phyloP scores from a whole-genome alignment of 2,113 vertebrate species.

The Scomber colias region DNA sequence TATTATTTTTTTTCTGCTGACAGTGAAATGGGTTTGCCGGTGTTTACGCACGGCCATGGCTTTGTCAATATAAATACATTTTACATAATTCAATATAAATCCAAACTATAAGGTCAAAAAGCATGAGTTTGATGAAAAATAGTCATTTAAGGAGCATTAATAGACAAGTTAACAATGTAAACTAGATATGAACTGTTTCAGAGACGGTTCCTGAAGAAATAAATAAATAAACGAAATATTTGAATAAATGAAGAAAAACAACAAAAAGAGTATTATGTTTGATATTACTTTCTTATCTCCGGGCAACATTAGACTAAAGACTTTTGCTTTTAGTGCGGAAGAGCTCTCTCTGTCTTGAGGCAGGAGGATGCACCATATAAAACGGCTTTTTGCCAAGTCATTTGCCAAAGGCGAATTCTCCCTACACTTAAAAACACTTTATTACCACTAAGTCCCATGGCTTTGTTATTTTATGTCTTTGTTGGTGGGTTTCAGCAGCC shows the following conservation, averaged over 20 bases:
- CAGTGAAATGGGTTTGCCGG: too few species aligned
- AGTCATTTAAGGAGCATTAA: neutral
- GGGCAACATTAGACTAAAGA: constrained; percentile 7
- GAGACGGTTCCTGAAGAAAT: neutral
- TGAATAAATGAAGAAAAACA: too few species aligned
- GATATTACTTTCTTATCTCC: neutral
- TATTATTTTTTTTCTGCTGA: neutral
- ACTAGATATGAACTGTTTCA: neutral
- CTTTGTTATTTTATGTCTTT: constrained; percentile 59
- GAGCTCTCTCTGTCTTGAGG: constrained; percentile 20
- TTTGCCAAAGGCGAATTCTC: constrained; percentile 61
- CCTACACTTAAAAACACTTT: constrained; percentile 53
- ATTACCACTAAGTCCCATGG: constrained; percentile 32
- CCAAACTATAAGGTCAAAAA: neutral
- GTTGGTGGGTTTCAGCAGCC: constrained; percentile 25
- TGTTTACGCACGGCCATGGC: constrained; percentile 6
- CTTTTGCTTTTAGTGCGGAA: constrained; percentile 41
- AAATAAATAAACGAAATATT: neutral
- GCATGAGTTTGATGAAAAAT: neutral
- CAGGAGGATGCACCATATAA: constrained; percentile 47
- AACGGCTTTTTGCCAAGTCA: constrained; percentile 34
- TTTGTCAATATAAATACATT: neutral
- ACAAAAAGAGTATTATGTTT: neutral
- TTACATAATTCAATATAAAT: neutral
- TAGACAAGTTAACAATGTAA: neutral